These are phyloP conservation scores for Aix galericulata DNA, from an alignment of 2,113 vertebrate species.

Conservation along the genomic window DNA sequence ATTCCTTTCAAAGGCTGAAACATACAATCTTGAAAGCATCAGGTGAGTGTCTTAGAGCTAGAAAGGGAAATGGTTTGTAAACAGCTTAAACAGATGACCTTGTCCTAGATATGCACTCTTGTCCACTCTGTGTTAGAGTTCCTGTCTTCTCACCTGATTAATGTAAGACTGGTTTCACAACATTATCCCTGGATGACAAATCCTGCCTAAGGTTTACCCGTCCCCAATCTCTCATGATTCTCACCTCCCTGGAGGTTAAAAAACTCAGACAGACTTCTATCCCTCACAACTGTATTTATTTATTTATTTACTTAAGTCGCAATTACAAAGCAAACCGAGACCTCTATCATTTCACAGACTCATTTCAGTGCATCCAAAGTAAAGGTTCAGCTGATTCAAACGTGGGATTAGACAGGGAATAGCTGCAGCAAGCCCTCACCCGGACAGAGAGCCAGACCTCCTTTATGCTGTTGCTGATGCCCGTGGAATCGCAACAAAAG, in stretches of 20 bases:
- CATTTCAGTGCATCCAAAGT: background rate
- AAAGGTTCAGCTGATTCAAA: background rate
- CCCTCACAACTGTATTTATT: background rate
- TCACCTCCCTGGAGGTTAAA: background rate
- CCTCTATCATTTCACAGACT: background rate
- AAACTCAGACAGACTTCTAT: background rate
- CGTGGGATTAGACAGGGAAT: background rate
- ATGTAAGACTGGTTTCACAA: background rate
- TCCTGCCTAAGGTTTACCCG: background rate
- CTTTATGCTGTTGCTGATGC: background rate
- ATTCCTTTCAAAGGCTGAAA: background rate
- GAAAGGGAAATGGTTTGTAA: background rate
- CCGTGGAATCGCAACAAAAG: background rate
- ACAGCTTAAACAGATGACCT: background rate
- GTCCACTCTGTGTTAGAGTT: background rate
- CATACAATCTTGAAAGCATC: background rate
- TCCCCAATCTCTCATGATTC: background rate
- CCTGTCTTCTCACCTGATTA: background rate
- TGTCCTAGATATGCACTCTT: background rate
- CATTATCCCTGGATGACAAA: background rate
- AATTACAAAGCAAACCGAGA: background rate
- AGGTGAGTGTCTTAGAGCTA: background rate
- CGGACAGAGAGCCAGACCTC: background rate
- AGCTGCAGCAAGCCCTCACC: background rate
- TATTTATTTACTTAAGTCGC: background rate